A percentile compares a stretch with the other conserved stretches of the same genome.
phyloP scores from a whole-genome alignment of 2,888 invertebrate genomes.

The Lacanobia wlatinum region DNA sequence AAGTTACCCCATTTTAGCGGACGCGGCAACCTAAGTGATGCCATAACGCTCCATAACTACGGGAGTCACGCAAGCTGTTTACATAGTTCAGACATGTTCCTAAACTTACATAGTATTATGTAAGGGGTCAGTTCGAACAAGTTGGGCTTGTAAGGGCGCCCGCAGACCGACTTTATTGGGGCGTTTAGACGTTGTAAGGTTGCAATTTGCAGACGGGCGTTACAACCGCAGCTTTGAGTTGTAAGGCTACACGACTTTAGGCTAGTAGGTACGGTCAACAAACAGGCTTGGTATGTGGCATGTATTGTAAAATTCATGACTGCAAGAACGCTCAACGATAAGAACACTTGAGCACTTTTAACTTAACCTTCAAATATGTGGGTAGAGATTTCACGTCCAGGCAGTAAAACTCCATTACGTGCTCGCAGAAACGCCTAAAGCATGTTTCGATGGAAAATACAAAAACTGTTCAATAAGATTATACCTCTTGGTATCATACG shows the following conservation, averaged over 20 bases:
- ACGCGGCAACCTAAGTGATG: slow-evolving; percentile 40
- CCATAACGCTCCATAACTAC: slow-evolving; percentile 58
- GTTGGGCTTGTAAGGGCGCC: slow-evolving; percentile 22
- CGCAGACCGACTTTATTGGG: slow-evolving; percentile 31
- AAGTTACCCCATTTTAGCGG: slow-evolving; percentile 55
- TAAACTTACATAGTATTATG: slow-evolving; percentile 57
- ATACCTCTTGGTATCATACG: too few relatives aligned
- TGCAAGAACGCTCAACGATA: background rate
- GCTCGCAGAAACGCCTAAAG: background rate
- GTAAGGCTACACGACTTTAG: background rate
- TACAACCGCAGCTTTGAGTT: background rate
- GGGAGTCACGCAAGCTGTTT: slow-evolving; percentile 68
- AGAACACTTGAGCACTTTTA: background rate
- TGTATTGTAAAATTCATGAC: background rate
- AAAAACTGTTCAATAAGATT: background rate
- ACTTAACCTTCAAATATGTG: background rate
- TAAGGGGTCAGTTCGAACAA: slow-evolving; percentile 39
- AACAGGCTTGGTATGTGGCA: background rate
- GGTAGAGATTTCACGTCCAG: background rate
- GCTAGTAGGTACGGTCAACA: background rate
- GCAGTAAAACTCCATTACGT: background rate
- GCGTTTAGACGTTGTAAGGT: slow-evolving; percentile 1
- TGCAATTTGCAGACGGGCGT: background rate
- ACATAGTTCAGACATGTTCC: slow-evolving; percentile 68
- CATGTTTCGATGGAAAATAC: background rate